Evolutionary conservation across 2,113 vertebrate genomes (phyloP).

Genomic region (Neotragus pygmaeus): DNA sequence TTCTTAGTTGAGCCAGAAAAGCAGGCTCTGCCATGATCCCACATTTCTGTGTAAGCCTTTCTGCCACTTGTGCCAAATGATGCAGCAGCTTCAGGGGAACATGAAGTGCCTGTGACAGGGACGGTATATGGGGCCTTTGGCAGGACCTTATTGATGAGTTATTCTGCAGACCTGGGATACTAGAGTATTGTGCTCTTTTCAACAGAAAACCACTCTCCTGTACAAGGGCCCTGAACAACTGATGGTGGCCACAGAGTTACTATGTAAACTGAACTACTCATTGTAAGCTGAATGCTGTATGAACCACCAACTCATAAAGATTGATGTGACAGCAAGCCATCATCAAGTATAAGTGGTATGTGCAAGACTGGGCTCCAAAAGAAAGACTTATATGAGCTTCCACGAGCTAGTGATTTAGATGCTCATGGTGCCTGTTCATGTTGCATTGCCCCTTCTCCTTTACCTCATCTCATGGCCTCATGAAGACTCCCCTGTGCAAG

Average conservation of each 20-base stretch:
- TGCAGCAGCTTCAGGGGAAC: neutral
- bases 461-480: neutral
- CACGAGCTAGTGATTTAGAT: neutral
- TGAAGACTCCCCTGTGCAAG: neutral
- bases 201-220: neutral
- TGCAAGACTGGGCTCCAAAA: neutral
- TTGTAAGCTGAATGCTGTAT: neutral
- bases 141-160: neutral
- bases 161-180: neutral
- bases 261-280: neutral
- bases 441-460: neutral
- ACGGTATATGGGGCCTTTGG: neutral
- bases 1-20: neutral
- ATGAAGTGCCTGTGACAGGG: neutral
- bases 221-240: neutral
- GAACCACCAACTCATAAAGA: neutral
- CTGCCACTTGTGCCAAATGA: neutral
- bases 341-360: neutral
- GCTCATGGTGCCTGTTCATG: neutral
- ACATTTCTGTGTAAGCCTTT: neutral
- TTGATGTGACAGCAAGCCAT: neutral
- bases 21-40: neutral
- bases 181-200: neutral
- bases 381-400: neutral
- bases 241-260: neutral